Base-by-base conservation (phyloP, 2,888 invertebrate genomes). In the Acleris sparsana region DNA sequence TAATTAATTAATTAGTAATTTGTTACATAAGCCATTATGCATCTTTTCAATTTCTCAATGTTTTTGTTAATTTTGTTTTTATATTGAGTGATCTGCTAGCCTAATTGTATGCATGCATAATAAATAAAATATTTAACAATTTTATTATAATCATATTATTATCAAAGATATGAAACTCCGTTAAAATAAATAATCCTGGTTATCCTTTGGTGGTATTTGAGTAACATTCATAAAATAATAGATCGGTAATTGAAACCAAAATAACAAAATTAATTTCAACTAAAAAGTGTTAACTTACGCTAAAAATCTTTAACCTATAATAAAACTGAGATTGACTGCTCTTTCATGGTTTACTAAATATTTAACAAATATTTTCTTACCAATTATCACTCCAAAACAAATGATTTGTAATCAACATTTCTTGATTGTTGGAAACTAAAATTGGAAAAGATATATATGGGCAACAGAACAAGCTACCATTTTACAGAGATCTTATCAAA, bases 281-380 rank as follows among this genome's bases (percentile, higher is more conserved):
- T 75, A 70, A 67, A 70, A 67, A 70, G 67, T 70, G 53, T 73
- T 74, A 75, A 73, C 75, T 72, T 75, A 79, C 53, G 68, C 75
- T 77, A 77, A 67, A 73, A 73, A 75, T 76, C 69, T 65, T 70
- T 70, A 72, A 62, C 64, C 63, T 65, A 67, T 55, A 58, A 56
- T 68, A 46, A 61, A 62, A 68, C 52, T 61, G 65, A 68, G 63
- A 65, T 68, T 61, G 43, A 49, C 48, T 20, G 56, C 61, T 62
- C 44, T 52, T 62, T 62, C 62, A 58, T 52, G 62, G 44, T 53
- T 39, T 17, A 39, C 39, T 39, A 39, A 13, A 9, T 39, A 44
- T 29, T 56, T 16, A 53, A 39, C 4, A 39, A 4, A 13, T 39
- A 9, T 39, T 39, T 11, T 39, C 13, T 51, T 48, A 33, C 39